A percentile compares a stretch with the other conserved stretches of the same genome.
Evolutionary conservation across 2,113 vertebrate genomes (phyloP).

Genomic region (Toxotes jaculatrix): DNA sequence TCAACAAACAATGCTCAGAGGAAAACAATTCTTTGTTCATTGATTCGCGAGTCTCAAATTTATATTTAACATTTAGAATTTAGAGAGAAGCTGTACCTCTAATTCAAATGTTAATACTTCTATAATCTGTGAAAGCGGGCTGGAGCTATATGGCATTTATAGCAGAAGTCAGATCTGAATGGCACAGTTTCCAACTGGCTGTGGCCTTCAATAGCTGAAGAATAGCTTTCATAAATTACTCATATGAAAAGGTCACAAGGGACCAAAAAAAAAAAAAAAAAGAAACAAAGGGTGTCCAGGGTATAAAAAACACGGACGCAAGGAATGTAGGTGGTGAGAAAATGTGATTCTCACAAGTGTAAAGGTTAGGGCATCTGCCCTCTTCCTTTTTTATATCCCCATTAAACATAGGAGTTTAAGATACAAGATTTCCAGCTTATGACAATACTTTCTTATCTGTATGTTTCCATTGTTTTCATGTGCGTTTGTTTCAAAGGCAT

Average conservation of each 20-base stretch:
- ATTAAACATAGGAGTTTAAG: neutral
- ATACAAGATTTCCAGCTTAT: neutral
- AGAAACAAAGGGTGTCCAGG: constrained; percentile 16
- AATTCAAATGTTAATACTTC: constrained; percentile 33
- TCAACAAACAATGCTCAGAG: neutral
- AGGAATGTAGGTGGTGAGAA: neutral
- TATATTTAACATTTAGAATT: constrained; percentile 4
- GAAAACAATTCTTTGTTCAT: neutral
- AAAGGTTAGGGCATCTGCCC: neutral
- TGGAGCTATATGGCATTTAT: constrained; percentile 23
- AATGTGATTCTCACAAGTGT: neutral
- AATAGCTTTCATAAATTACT: constrained; percentile 28
- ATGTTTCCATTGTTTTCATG: neutral
- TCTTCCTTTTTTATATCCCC: neutral
- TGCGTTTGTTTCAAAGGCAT: neutral
- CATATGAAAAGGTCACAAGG: constrained; percentile 38
- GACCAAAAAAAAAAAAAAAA: neutral
- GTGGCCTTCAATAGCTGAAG: constrained; percentile 35
- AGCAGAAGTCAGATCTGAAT: constrained; percentile 18
- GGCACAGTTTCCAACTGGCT: constrained; percentile 18
- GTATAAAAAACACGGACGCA: neutral
- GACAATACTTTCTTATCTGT: neutral
- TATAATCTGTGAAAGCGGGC: constrained; percentile 9
- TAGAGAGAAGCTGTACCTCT: neutral
- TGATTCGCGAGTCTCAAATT: constrained; percentile 1